phyloP scores from a whole-genome alignment of 2,888 invertebrate species.

The Schizaphis graminum region DNA sequence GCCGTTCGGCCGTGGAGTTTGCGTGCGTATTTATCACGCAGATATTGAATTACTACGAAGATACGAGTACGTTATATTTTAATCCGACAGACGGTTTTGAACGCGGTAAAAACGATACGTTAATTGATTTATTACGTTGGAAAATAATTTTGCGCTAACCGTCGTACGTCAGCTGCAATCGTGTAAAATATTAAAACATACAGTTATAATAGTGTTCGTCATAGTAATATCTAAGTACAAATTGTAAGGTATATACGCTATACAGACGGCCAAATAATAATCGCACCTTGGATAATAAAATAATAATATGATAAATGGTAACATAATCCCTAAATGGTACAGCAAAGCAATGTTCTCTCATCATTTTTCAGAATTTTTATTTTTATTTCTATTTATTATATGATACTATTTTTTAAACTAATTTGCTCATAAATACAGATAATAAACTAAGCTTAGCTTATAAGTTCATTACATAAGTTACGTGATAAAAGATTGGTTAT shows the following conservation, averaged over 20 bases:
- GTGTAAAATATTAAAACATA: neutral
- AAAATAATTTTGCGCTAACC: neutral
- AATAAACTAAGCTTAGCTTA: neutral
- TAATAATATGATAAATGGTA: neutral
- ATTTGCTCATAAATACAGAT: neutral
- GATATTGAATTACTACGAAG: neutral
- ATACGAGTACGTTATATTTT: neutral
- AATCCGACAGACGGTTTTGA: neutral
- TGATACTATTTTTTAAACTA: neutral
- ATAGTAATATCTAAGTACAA: neutral
- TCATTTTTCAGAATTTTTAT: neutral
- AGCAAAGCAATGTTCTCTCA: neutral
- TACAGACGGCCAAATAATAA: neutral
- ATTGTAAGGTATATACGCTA: no score
- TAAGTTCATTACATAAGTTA: neutral
- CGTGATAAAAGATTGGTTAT: neutral
- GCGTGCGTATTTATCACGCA: neutral
- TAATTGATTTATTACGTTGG: neutral
- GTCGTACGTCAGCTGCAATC: neutral
- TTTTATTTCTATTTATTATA: neutral
- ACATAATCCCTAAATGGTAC: neutral
- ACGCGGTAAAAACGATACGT: neutral
- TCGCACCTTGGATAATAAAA: neutral
- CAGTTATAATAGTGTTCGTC: neutral
- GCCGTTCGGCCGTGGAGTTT: neutral